A percentile compares a stretch with the other conserved stretches of the same genome.
Conservation (phyloP, 2,797 vertebrate species). For the Natrix natrix region DNA sequence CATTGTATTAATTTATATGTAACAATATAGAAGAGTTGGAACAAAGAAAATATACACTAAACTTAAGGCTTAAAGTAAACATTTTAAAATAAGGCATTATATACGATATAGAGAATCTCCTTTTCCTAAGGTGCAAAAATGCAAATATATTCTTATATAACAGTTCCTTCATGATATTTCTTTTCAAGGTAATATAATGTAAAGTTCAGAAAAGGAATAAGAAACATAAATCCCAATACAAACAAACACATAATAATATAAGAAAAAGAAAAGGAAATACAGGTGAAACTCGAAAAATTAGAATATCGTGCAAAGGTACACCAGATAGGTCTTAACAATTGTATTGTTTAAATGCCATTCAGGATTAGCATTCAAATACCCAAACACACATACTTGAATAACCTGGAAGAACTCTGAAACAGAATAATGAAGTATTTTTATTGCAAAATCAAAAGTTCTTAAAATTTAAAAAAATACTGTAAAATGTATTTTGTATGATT, state of each 20-base stretch:
- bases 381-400: background rate
- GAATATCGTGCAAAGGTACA: background rate
- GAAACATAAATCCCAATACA: background rate
- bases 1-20: conserved; percentile 82
- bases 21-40: conserved; percentile 76
- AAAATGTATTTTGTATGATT: background rate
- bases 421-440: background rate
- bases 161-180: background rate
- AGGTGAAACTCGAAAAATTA: no score
- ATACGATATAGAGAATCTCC: background rate
- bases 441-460: background rate
- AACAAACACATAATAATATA: background rate
- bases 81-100: conserved; percentile 24
- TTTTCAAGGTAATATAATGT: background rate
- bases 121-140: conserved; percentile 25
- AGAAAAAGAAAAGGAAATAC: background rate
- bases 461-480: background rate
- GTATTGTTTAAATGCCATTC: background rate
- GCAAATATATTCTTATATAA: background rate
- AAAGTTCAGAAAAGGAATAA: background rate
- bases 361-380: background rate
- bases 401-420: background rate
- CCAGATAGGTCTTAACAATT: background rate
- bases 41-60: conserved; percentile 57
- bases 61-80: conserved; percentile 68